These are phyloP conservation scores for Lerema accius DNA, from an alignment of 1,140 invertebrate genomes.

Conservation along the genomic window DNA sequence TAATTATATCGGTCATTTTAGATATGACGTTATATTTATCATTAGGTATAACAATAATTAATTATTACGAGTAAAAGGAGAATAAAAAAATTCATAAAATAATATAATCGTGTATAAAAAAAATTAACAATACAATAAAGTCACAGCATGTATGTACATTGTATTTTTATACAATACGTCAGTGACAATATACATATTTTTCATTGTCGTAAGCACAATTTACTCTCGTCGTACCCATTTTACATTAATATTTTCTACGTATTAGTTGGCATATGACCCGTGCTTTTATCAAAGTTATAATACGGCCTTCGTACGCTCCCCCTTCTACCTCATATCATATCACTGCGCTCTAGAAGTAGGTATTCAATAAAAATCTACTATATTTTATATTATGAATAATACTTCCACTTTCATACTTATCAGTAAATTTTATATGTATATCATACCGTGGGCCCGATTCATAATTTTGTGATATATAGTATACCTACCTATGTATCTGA, in stretches of 20 bases:
- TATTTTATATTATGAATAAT: constrained; percentile 55
- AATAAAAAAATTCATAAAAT: constrained; percentile 71
- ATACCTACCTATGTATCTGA: no score
- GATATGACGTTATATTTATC: constrained; percentile 71
- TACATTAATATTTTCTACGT: constrained; percentile 56
- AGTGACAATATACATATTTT: constrained; percentile 42
- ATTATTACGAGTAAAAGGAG: constrained; percentile 71
- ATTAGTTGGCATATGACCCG: constrained; percentile 60
- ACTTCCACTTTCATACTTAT: constrained; percentile 51
- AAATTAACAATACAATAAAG: constrained; percentile 70
- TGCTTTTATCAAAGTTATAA: constrained; percentile 39
- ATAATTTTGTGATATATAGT: neutral
- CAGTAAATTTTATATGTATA: constrained; percentile 56
- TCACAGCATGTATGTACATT: constrained; percentile 70
- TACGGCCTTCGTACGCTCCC: constrained; percentile 22
- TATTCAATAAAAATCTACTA: constrained; percentile 62
- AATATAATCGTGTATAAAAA: constrained; percentile 68
- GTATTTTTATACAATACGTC: constrained; percentile 54
- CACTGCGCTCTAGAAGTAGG: constrained; percentile 44
- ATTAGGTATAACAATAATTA: constrained; percentile 69
- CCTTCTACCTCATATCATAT: constrained; percentile 30
- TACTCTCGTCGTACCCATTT: constrained; percentile 68
- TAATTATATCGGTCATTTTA: constrained; percentile 65
- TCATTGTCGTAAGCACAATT: constrained; percentile 51
- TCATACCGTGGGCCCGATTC: neutral